phyloP scores from a whole-genome alignment of 2,797 vertebrate genomes.

The Yasuhikotakia modesta region DNA sequence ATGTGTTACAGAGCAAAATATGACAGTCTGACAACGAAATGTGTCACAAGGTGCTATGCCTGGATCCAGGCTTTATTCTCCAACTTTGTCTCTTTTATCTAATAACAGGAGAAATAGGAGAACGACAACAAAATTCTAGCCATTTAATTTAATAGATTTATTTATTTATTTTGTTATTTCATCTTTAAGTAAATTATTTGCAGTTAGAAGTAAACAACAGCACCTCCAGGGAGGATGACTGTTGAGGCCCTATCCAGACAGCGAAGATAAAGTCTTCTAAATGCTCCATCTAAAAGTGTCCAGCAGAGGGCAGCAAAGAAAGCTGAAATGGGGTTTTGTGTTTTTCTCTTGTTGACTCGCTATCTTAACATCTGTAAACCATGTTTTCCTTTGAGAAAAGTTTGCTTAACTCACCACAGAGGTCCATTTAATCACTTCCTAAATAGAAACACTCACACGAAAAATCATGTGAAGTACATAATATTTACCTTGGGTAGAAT shows the following conservation, averaged over 20 bases:
- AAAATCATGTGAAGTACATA: neutral
- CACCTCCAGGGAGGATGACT: neutral
- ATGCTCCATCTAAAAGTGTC: neutral
- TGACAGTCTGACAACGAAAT: too few relatives aligned
- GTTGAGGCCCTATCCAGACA: too few relatives aligned
- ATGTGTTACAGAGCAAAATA: too few relatives aligned
- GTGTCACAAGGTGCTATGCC: too few relatives aligned
- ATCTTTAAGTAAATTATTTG: neutral
- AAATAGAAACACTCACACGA: neutral
- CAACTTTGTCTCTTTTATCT: too few relatives aligned
- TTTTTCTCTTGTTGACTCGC: neutral
- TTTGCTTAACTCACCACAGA: neutral
- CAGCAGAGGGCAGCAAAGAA: conserved; percentile 10
- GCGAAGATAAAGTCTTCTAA: too few relatives aligned
- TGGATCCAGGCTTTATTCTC: too few relatives aligned
- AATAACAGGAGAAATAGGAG: too few relatives aligned
- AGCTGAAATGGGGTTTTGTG: neutral
- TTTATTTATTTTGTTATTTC: neutral
- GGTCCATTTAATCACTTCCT: neutral
- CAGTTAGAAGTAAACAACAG: neutral
- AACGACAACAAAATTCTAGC: too few relatives aligned
- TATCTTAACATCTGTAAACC: neutral
- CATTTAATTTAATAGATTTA: too few relatives aligned
- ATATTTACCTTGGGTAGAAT: neutral
- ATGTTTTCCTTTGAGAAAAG: neutral